Conservation (phyloP, 2,797 vertebrate genomes). For the Chelmon rostratus region DNA sequence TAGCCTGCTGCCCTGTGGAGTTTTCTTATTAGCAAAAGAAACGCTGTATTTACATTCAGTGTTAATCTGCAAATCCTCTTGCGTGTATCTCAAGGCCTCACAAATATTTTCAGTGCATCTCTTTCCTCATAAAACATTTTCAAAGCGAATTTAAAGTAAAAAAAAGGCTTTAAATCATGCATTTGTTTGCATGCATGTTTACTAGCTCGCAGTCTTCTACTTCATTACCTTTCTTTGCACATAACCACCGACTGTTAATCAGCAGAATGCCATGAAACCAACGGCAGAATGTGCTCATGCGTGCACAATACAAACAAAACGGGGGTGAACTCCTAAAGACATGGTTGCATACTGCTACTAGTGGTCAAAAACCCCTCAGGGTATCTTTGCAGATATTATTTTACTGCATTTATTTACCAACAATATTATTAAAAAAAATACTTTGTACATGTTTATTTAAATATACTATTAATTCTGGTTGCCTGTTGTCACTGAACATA, state of each 20-base stretch:
- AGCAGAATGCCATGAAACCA: neutral
- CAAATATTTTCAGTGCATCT: neutral
- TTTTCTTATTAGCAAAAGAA: neutral
- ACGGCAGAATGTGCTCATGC: neutral
- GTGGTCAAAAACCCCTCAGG: neutral
- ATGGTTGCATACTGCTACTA: too few species aligned
- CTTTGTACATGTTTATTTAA: neutral
- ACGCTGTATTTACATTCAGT: neutral
- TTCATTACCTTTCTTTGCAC: neutral
- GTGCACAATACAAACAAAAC: neutral
- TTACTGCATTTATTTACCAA: neutral
- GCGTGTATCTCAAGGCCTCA: neutral
- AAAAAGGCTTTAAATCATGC: neutral
- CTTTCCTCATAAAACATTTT: neutral
- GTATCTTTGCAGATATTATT: neutral
- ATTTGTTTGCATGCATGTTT: neutral
- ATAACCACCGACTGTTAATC: neutral
- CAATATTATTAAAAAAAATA: neutral
- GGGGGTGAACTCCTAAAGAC: too few species aligned
- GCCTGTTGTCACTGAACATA: neutral
- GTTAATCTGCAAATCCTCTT: neutral
- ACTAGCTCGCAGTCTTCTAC: neutral
- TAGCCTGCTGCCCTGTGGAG: neutral
- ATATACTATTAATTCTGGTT: neutral
- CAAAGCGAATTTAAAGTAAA: neutral